These are phyloP conservation scores for Limosa lapponica DNA, from an alignment of 2,797 vertebrate species.

Conservation along the genomic window DNA sequence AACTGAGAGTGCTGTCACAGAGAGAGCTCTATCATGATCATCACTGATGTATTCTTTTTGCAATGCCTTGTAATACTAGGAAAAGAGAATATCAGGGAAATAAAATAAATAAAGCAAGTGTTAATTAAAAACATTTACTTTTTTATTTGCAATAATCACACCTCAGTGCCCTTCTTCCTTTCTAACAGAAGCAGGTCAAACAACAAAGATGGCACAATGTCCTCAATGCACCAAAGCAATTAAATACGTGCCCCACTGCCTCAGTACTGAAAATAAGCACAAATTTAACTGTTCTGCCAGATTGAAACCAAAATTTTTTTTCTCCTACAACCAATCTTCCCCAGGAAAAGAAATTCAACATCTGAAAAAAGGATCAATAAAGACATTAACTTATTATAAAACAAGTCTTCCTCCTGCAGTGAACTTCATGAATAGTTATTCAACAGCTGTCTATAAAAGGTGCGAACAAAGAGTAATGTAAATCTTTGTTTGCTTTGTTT, in stretches of 20 bases:
- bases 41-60: conserved; percentile 96
- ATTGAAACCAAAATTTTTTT: background rate
- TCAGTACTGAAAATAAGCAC: background rate
- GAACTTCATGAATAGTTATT: background rate
- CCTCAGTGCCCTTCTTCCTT: background rate
- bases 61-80: conserved; percentile 91
- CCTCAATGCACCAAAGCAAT: background rate
- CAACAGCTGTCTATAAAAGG: background rate
- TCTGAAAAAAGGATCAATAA: background rate
- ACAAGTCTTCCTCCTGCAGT: background rate
- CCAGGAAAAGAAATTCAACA: background rate
- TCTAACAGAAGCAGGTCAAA: background rate
- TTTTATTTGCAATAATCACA: background rate
- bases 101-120: background rate
- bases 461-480: background rate
- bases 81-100: background rate
- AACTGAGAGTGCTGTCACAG: conserved; percentile 94
- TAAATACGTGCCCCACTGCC: background rate
- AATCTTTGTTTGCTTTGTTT: background rate
- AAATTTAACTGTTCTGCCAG: background rate
- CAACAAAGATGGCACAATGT: background rate
- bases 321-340: background rate
- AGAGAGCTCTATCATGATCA: conserved; percentile 94
- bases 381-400: background rate
- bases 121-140: background rate